Conservation (phyloP, 2,113 vertebrate genomes). For the Lontra canadensis region DNA sequence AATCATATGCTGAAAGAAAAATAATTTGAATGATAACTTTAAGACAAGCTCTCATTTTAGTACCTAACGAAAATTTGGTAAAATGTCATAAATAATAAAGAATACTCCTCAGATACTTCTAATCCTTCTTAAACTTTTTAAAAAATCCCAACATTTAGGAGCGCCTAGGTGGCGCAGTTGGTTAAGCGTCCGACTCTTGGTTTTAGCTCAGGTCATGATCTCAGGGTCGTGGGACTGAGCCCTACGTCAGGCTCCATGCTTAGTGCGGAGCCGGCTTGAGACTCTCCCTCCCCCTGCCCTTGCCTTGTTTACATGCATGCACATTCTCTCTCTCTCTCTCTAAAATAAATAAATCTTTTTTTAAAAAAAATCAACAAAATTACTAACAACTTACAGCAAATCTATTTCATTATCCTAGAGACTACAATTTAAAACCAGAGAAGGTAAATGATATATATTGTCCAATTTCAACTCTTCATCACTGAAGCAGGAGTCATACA, state of each 20-base stretch:
- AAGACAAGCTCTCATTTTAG: conserved; percentile 31
- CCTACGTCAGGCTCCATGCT: not conserved
- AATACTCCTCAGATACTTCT: conserved; percentile 4
- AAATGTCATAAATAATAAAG: conserved; percentile 15
- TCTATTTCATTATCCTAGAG: not conserved
- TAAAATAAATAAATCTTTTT: not conserved
- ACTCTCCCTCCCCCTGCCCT: not conserved
- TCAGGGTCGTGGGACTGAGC: not conserved
- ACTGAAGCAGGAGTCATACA: not conserved
- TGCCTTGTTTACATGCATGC: not conserved
- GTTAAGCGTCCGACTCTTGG: not conserved
- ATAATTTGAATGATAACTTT: conserved; percentile 55
- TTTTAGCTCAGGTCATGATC: not conserved
- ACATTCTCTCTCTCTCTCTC: not conserved
- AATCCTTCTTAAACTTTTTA: conserved; percentile 3
- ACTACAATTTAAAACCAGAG: conserved; percentile 31
- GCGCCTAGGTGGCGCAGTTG: not conserved
- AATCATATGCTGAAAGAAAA: conserved; percentile 92
- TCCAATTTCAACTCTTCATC: conserved; percentile 32
- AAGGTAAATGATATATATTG: not conserved
- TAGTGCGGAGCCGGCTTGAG: not conserved
- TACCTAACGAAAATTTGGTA: conserved; percentile 11
- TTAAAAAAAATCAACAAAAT: not conserved
- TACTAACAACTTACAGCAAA: not conserved
- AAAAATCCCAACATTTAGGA: not conserved